Base-by-base conservation (phyloP, 2,797 vertebrate genomes). In the Melanotaenia parkinsoni region DNA sequence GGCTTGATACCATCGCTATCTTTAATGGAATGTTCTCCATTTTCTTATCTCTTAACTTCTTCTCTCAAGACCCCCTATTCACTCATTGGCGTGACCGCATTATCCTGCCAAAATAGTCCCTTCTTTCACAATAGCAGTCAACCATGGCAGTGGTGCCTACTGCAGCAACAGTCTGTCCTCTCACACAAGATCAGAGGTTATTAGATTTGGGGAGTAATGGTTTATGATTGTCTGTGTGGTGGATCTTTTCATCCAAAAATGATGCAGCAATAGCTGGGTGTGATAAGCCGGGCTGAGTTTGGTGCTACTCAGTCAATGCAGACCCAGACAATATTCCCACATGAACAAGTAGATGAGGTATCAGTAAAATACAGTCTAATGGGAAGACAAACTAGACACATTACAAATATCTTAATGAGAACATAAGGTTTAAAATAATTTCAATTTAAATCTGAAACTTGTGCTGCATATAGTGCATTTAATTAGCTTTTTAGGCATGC, bases 1-100 rank as follows among this genome's bases (percentile, higher is more conserved):
- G 1, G 67, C 77, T 76, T 74, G 87, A 92, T 91, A 89, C 74
- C 80, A 92, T 90, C 77, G 33, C 76, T 74, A 58, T 89, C 87
- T 90, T 86, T 89, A 92, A 91, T 91, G 91, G 90, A 91, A 92
- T 88, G 83, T 86, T 88, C 83, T 88, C 69, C 75, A 40, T 79
- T 86, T 82, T 88, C 79, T 91, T 88, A 92, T 93, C 90, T 88
- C 79, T 83, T 83, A 71, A 77, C 68, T 69, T 85, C 75, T 77
- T 85, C 87, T 85, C 82, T 86, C 76, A 86, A 88, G 78, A 84
- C 78, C 74, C 72, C 70, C 86, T 77, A 83, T 87, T 90, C 88
- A 85, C 79, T 86, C 77, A 58, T 74, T 81, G 87, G 84, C 67
- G 22, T 85, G 82, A 84, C 77, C 53, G 69, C 80, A 85, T 90